Conservation (phyloP, 2,113 vertebrate species). For the Rhinolophus ferrumequinum region DNA sequence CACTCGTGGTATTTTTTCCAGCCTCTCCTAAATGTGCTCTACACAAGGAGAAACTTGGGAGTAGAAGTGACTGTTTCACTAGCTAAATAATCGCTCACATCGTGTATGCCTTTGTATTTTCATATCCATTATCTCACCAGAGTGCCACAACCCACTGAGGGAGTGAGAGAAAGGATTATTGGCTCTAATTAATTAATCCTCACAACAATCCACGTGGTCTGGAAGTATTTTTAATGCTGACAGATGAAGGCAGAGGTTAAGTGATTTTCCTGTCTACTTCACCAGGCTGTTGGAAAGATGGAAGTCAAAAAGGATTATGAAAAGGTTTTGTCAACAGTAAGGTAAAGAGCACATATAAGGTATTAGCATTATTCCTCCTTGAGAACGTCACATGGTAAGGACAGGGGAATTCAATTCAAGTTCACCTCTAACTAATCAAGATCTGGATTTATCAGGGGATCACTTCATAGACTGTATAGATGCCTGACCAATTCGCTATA, state of each 20-base stretch:
- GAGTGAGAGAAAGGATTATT: constrained; percentile 32
- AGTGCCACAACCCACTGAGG: background rate
- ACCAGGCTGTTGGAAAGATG: background rate
- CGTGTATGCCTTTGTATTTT: background rate
- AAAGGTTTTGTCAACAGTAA: background rate
- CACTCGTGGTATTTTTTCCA: background rate
- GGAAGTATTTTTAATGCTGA: constrained; percentile 44
- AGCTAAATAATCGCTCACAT: background rate
- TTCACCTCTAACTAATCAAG: constrained; percentile 34
- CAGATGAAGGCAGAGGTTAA: constrained; percentile 58
- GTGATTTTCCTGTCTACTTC: constrained; percentile 36
- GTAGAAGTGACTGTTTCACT: background rate
- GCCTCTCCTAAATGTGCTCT: background rate
- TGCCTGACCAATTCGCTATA: too few relatives aligned
- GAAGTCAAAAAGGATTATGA: background rate
- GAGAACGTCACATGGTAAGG: background rate
- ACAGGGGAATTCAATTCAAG: background rate
- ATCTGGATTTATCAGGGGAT: background rate
- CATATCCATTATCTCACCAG: constrained; percentile 15
- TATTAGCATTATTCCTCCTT: background rate
- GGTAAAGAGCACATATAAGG: background rate
- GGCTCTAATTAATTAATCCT: constrained; percentile 50
- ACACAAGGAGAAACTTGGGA: background rate
- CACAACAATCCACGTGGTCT: background rate
- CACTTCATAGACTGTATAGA: too few relatives aligned